A percentile compares a stretch with the other conserved stretches of the same genome.
Conservation (phyloP, 2,113 vertebrate genomes). For the Leptosomus discolor region DNA sequence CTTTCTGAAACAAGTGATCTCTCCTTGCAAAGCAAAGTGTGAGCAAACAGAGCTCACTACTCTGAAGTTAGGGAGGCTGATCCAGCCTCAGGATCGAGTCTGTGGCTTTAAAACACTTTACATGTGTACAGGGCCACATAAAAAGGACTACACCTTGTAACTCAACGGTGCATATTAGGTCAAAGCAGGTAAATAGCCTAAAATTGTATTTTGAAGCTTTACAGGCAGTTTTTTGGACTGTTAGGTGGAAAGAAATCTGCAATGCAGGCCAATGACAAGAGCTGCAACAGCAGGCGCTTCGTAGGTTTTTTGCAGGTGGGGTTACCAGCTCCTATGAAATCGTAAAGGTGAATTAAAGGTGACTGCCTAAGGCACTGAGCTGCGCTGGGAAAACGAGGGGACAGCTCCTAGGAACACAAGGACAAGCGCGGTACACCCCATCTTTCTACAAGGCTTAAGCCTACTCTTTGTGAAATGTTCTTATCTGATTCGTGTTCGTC, state of each 20-base stretch:
- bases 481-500: no score
- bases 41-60: not conserved
- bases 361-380: not conserved
- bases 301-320: not conserved
- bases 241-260: not conserved
- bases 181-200: not conserved
- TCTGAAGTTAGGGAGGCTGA: not conserved
- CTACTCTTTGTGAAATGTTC: no score
- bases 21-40: not conserved
- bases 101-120: not conserved
- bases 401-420: not conserved
- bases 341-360: not conserved
- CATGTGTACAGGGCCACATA: not conserved
- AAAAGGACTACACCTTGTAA: not conserved
- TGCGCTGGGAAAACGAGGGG: not conserved
- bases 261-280: not conserved
- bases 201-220: not conserved
- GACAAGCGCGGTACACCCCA: not conserved
- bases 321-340: not conserved
- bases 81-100: not conserved
- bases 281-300: not conserved
- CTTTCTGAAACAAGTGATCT: not conserved
- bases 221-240: not conserved
- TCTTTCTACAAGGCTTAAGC: no score
- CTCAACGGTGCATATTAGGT: rapidly evolving